These are phyloP conservation scores for Papilio demoleus DNA, from an alignment of 2,888 invertebrate genomes.

Conservation along the genomic window DNA sequence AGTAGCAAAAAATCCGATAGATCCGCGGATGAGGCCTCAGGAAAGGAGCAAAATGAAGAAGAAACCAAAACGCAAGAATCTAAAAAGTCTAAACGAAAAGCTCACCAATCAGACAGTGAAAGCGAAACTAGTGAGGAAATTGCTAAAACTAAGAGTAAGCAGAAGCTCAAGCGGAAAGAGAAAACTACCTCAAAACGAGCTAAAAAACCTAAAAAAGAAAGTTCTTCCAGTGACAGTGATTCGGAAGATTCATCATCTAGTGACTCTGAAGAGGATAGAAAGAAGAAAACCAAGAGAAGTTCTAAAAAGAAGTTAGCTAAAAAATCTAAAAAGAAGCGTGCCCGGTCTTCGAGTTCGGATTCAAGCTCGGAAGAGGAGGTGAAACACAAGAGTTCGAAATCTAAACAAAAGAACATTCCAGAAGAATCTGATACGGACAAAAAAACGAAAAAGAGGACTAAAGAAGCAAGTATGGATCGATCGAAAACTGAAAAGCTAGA, in stretches of 20 bases:
- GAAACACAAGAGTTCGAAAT: constrained; percentile 74
- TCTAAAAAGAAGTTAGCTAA: constrained; percentile 77
- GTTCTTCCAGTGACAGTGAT: constrained; percentile 78
- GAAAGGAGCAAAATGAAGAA: constrained; percentile 78
- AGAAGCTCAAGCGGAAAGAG: constrained; percentile 79
- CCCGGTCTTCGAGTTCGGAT: constrained; percentile 78
- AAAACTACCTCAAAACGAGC: constrained; percentile 83
- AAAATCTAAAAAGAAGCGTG: constrained; percentile 75
- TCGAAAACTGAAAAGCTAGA: constrained; percentile 70
- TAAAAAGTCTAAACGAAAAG: constrained; percentile 80
- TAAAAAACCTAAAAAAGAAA: constrained; percentile 78
- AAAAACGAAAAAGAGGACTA: constrained; percentile 71
- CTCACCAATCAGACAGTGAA: constrained; percentile 79
- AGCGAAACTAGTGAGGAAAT: constrained; percentile 76
- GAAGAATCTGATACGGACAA: constrained; percentile 77
- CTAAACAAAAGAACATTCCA: constrained; percentile 78
- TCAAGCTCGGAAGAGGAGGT: constrained; percentile 81
- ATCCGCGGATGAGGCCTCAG: constrained; percentile 73
- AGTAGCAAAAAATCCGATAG: constrained; percentile 71
- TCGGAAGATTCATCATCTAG: constrained; percentile 80
- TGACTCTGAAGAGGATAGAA: constrained; percentile 78
- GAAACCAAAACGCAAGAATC: constrained; percentile 61
- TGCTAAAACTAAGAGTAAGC: constrained; percentile 71
- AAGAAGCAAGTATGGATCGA: constrained; percentile 69
- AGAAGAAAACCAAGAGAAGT: constrained; percentile 79